Evolutionary conservation across 2,888 invertebrate genomes (phyloP).

Genomic region (Sepioteuthis lessoniana): DNA sequence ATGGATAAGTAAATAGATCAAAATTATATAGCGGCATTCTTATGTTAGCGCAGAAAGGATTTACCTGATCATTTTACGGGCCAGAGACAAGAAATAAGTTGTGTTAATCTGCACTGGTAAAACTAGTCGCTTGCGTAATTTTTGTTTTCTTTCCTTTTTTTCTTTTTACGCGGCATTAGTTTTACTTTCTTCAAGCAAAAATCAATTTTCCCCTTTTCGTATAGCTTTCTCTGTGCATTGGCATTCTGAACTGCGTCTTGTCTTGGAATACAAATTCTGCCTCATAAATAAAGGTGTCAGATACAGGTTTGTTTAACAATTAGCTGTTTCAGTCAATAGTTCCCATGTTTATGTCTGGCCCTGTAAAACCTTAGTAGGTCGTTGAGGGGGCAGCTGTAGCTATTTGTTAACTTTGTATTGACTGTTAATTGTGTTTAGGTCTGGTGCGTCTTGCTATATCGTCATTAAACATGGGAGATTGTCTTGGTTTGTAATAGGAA

Average conservation of each 20-base stretch:
- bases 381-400: not conserved
- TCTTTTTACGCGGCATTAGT: not conserved
- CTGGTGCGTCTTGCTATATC: not conserved
- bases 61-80: not conserved
- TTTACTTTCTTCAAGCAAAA: not conserved
- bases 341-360: not conserved
- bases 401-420: not conserved
- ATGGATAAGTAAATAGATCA: not conserved
- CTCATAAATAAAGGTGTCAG: slow-evolving; percentile 41
- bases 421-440: not conserved
- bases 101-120: not conserved
- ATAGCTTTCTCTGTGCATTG: not conserved
- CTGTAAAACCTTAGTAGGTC: not conserved
- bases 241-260: not conserved
- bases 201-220: not conserved
- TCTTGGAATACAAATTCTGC: slow-evolving; percentile 34
- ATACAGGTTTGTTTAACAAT: slow-evolving; percentile 42
- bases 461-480: not conserved
- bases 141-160: not conserved
- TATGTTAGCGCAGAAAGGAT: not conserved
- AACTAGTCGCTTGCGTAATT: not conserved
- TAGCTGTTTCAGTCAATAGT: slow-evolving; percentile 2
- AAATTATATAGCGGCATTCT: not conserved
- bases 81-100: not conserved
- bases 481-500: not conserved